phyloP scores from a whole-genome alignment of 2,113 vertebrate genomes.

The Zeus faber region DNA sequence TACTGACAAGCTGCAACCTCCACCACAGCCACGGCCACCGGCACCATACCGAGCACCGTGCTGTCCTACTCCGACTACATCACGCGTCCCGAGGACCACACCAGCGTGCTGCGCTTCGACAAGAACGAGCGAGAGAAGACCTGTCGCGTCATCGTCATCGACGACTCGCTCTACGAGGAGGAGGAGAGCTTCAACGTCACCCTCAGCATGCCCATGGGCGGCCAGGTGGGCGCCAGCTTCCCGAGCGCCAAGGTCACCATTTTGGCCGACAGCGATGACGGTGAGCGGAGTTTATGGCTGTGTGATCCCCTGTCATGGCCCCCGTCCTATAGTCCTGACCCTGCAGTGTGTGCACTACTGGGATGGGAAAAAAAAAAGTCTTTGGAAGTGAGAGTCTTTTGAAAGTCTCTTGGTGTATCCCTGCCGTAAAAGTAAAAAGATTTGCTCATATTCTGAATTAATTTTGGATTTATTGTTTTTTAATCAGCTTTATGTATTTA shows the following conservation, averaged over 20 bases:
- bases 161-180: conserved; percentile 85
- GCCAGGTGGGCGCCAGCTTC: conserved; percentile 74
- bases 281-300: conserved; percentile 63
- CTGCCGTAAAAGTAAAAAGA: no score
- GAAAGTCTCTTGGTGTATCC: no score
- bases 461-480: no score
- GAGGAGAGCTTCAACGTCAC: conserved; percentile 84
- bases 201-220: conserved; percentile 81
- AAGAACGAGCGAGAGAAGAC: conserved; percentile 79
- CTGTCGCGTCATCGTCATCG: conserved; percentile 81
- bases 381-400: no score
- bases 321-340: no score
- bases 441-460: no score
- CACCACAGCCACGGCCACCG: conserved; percentile 74
- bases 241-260: conserved; percentile 75
- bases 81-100: conserved; percentile 81
- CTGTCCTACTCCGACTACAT: conserved; percentile 85
- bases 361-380: no score
- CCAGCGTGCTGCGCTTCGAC: conserved; percentile 79
- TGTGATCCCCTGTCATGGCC: no score
- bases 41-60: conserved; percentile 75
- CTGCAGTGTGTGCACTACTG: no score
- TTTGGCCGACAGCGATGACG: conserved; percentile 80
- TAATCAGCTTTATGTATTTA: no score
- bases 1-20: neutral